These are phyloP conservation scores for Hippopotamyrus pictus DNA, from an alignment of 2,797 vertebrate genomes.

Conservation along the genomic window DNA sequence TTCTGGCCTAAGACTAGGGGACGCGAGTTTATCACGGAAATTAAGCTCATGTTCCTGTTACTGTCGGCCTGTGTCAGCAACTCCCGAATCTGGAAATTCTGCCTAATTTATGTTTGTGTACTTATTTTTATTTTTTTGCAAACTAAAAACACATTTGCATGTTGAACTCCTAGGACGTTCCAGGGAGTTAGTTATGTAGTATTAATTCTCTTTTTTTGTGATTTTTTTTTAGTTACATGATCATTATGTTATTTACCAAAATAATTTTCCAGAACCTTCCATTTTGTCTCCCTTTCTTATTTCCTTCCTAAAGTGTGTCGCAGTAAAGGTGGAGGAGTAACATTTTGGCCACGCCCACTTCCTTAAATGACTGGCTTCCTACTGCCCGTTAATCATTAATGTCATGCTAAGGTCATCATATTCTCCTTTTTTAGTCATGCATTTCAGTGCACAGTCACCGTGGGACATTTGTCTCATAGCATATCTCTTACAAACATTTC, in stretches of 20 bases:
- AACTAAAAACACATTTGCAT: background rate
- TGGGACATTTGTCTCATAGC: background rate
- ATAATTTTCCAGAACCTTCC: background rate
- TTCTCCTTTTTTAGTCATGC: slow-evolving; percentile 1
- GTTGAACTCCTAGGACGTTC: background rate
- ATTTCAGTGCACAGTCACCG: slow-evolving; percentile 1
- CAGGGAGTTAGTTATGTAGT: background rate
- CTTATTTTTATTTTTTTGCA: background rate
- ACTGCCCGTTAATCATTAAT: background rate
- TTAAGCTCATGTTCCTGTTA: background rate
- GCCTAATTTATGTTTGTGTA: background rate
- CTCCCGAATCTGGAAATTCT: background rate
- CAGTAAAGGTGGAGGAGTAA: background rate
- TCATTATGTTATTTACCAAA: background rate
- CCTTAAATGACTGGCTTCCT: background rate
- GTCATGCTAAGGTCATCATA: background rate
- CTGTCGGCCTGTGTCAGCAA: background rate
- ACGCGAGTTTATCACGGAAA: background rate
- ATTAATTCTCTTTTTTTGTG: background rate
- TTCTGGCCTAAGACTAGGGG: background rate
- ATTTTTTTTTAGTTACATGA: background rate
- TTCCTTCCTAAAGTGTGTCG: background rate
- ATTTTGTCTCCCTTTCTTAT: background rate
- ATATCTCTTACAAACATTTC: slow-evolving; percentile 1
- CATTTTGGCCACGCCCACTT: background rate